Evolutionary conservation across 2,888 invertebrate genomes (phyloP).

Genomic region (Nomada fabriciana): DNA sequence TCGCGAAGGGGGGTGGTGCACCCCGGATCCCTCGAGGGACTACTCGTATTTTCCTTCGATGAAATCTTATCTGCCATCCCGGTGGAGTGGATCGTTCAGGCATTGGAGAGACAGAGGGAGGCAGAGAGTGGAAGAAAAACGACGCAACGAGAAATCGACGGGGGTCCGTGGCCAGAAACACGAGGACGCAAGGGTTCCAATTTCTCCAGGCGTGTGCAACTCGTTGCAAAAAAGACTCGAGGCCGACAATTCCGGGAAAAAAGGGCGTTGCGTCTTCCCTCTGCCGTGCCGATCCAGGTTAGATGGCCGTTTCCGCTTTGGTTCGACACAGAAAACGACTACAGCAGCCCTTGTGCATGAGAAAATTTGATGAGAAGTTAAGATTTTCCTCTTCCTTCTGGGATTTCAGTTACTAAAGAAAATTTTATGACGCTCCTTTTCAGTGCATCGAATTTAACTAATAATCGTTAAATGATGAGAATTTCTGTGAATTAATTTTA

Average conservation of each 20-base stretch:
- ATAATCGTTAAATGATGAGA: too few species aligned
- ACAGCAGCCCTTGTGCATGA: neutral
- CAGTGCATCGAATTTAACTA: too few species aligned
- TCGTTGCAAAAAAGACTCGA: slow-evolving; percentile 59
- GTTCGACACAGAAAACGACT: slow-evolving; percentile 23
- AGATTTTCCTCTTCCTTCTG: neutral
- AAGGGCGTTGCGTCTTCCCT: slow-evolving; percentile 37
- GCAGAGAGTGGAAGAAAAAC: slow-evolving; percentile 22
- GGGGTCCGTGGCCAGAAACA: slow-evolving; percentile 56
- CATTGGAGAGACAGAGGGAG: slow-evolving; percentile 1
- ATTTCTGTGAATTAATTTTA: too few species aligned
- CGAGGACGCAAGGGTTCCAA: slow-evolving; percentile 61
- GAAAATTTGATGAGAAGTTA: neutral
- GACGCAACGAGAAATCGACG: slow-evolving; percentile 42
- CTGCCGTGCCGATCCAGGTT: neutral
- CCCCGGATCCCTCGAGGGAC: slow-evolving; percentile 4
- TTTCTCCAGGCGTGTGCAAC: slow-evolving; percentile 57
- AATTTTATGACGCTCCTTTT: too few species aligned
- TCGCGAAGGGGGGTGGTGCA: neutral
- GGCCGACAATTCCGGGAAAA: slow-evolving; percentile 57
- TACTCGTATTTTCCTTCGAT: slow-evolving; percentile 41
- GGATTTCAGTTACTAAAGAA: too few species aligned
- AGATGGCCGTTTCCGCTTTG: slow-evolving; percentile 40
- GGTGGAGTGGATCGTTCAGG: neutral
- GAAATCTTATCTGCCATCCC: slow-evolving; percentile 58